A percentile compares a stretch with the other conserved stretches of the same genome.
Conservation (phyloP, 2,113 vertebrate genomes). For the Phoxinus phoxinus region DNA sequence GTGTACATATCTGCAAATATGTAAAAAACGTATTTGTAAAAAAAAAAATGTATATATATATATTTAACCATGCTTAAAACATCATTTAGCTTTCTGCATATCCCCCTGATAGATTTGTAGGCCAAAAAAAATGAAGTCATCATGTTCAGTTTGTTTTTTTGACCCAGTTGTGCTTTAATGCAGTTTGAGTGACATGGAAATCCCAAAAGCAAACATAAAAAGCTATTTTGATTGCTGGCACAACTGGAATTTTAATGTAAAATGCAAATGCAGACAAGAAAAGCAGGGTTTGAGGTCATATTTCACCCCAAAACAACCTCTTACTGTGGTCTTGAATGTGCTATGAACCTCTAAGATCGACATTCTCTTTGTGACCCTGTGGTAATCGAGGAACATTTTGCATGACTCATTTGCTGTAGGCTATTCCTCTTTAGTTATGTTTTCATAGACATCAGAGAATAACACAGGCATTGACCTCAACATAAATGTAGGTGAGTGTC, state of each 20-base stretch:
- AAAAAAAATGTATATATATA: background rate
- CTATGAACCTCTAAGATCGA: background rate
- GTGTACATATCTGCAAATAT: background rate
- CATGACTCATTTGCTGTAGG: conserved; percentile 35
- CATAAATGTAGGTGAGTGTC: background rate
- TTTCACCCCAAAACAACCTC: conserved; percentile 2
- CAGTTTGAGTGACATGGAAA: background rate
- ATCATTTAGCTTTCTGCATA: background rate
- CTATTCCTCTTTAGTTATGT: background rate
- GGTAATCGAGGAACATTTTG: background rate
- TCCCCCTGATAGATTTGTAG: background rate
- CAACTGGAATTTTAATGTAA: background rate
- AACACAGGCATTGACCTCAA: background rate
- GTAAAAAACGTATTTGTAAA: background rate
- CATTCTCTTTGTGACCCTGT: conserved; percentile 14
- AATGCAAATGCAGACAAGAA: background rate
- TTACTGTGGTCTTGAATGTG: background rate
- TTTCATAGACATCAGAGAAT: conserved; percentile 17
- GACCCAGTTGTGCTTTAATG: background rate
- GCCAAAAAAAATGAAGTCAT: background rate
- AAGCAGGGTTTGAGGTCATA: background rate
- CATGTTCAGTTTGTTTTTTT: background rate
- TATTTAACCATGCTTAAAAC: background rate
- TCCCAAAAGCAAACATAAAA: background rate
- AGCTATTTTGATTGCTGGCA: background rate